These are phyloP conservation scores for Sapajus apella DNA, from an alignment of 2,113 vertebrate species.

Conservation along the genomic window DNA sequence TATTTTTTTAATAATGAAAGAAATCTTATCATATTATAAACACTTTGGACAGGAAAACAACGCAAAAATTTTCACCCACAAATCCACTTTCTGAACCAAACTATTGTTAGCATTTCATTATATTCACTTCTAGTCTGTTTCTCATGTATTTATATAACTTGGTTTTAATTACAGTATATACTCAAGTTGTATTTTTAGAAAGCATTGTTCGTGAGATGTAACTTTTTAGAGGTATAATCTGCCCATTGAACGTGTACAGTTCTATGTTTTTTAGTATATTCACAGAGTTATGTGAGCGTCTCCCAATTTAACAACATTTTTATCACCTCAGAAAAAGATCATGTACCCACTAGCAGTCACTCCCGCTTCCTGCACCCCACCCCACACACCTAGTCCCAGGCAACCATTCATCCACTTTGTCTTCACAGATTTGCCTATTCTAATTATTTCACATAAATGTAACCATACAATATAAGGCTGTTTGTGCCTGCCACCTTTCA, in stretches of 20 bases:
- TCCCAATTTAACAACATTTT: not conserved
- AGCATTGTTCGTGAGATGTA: not conserved
- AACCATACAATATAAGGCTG: not conserved
- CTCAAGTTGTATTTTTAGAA: not conserved
- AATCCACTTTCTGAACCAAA: not conserved
- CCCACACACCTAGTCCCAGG: not conserved
- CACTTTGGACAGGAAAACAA: not conserved
- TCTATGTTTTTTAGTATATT: not conserved
- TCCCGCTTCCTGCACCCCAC: rapidly evolving
- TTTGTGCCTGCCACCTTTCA: not conserved
- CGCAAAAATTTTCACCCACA: not conserved
- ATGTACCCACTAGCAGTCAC: not conserved
- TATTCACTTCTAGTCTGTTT: conserved; percentile 3
- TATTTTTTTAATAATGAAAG: not conserved
- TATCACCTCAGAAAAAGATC: not conserved
- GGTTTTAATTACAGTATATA: not conserved
- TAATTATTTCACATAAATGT: not conserved
- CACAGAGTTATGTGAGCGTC: not conserved
- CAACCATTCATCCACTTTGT: not conserved
- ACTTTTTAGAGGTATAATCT: not conserved
- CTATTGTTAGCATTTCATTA: not conserved
- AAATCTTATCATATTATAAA: not conserved
- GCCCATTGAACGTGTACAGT: not conserved
- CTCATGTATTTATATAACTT: not conserved
- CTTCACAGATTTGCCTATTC: not conserved